phyloP scores from a whole-genome alignment of 2,113 vertebrate genomes.

The Hemiscyllium ocellatum region DNA sequence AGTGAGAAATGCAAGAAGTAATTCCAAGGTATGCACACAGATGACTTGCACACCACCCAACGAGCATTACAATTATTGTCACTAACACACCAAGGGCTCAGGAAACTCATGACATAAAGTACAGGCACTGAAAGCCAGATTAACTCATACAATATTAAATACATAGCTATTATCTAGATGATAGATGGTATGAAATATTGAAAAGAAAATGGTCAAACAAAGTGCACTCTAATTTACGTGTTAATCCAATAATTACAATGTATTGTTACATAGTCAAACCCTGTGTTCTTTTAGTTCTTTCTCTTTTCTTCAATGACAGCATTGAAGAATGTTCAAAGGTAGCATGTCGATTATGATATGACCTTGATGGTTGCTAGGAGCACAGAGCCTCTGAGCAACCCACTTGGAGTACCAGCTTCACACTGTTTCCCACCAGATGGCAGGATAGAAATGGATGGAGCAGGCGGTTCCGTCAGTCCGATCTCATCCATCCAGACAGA shows the following conservation, averaged over 20 bases:
- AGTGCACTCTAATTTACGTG: background rate
- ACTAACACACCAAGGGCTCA: background rate
- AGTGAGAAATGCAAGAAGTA: background rate
- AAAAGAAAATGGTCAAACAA: background rate
- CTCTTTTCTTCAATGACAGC: background rate
- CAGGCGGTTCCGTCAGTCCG: background rate
- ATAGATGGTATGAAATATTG: background rate
- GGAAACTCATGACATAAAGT: background rate
- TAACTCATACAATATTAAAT: background rate
- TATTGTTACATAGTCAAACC: background rate
- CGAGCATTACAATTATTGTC: background rate
- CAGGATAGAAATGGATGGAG: background rate
- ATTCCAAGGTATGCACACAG: background rate
- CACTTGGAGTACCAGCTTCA: background rate
- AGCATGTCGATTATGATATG: background rate
- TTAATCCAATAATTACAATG: background rate
- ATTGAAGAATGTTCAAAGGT: background rate
- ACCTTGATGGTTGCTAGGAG: slow-evolving; percentile 6
- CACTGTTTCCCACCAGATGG: slow-evolving; percentile 15
- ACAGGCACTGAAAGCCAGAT: background rate
- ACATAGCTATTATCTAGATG: background rate
- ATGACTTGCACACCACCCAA: background rate
- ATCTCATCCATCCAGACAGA: slow-evolving; percentile 20
- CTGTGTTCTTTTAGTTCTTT: background rate
- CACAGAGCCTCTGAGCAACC: background rate